Percentiles rank a stretch among this genome's conserved stretches.
These are phyloP conservation scores for Brachirus orientalis DNA, from an alignment of 2,113 vertebrate genomes.

Conservation along the genomic window DNA sequence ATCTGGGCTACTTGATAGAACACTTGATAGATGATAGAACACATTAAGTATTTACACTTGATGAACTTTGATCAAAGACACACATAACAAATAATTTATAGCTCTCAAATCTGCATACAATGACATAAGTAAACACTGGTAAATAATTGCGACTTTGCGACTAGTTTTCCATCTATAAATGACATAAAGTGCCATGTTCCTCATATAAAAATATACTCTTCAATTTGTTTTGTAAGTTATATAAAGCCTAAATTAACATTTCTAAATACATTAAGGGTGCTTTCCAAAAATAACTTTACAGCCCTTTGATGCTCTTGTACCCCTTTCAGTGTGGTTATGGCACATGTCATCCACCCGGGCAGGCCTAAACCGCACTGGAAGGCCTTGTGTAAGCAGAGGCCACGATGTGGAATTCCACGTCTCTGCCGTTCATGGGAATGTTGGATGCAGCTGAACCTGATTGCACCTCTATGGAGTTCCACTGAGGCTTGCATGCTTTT, in stretches of 20 bases:
- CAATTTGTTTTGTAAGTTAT: conserved; percentile 74
- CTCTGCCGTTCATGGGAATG: conserved; percentile 73
- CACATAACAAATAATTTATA: conserved; percentile 70
- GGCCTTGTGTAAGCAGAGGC: conserved; percentile 77
- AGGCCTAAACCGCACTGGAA: conserved; percentile 73
- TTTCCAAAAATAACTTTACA: conserved; percentile 74
- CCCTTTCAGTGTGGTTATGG: conserved; percentile 71
- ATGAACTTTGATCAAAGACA: conserved; percentile 55
- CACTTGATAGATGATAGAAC: too few species aligned
- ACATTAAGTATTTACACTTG: conserved; percentile 62
- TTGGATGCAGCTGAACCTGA: conserved; percentile 66
- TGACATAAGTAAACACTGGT: conserved; percentile 66
- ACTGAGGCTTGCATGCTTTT: conserved; percentile 53
- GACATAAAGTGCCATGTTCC: conserved; percentile 83
- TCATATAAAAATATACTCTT: conserved; percentile 85
- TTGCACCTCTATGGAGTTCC: conserved; percentile 66
- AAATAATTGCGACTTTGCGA: conserved; percentile 67
- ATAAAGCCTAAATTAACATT: conserved; percentile 81
- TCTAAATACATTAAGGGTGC: conserved; percentile 74
- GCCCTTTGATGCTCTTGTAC: conserved; percentile 70
- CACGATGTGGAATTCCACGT: conserved; percentile 75
- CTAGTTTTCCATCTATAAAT: conserved; percentile 77
- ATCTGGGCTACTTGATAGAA: conserved; percentile 40
- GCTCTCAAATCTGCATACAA: conserved; percentile 66
- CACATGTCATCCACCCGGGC: conserved; percentile 76